phyloP scores from a whole-genome alignment of 2,888 invertebrate genomes.

The Loripinus fragilis region DNA sequence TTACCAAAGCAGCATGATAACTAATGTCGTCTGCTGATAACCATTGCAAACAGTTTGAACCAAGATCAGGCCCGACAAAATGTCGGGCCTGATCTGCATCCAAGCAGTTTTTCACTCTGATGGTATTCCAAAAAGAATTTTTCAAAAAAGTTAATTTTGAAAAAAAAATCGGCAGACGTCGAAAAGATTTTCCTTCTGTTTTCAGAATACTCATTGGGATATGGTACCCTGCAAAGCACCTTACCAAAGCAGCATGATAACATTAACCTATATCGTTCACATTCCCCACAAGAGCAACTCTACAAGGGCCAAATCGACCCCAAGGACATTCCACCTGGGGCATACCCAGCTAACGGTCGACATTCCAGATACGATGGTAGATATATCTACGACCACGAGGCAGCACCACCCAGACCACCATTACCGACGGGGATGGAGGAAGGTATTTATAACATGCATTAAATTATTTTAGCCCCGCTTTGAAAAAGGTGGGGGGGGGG shows the following conservation, averaged over 20 bases:
- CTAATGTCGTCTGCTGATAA: no score
- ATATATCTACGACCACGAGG: constrained; percentile 76
- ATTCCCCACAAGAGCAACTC: constrained; percentile 59
- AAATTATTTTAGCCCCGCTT: no score
- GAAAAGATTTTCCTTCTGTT: background rate
- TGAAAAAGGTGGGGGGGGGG: no score
- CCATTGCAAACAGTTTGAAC: no score
- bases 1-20: no score
- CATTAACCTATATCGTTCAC: constrained; percentile 72
- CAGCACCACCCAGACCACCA: constrained; percentile 75
- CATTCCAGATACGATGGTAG: constrained; percentile 71
- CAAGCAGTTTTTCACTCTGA: no score
- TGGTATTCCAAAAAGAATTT: no score
- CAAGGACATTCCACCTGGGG: constrained; percentile 63
- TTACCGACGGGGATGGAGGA: constrained; percentile 69
- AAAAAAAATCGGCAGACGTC: no score
- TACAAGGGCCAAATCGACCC: constrained; percentile 65
- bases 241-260: constrained; percentile 69
- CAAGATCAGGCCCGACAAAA: no score
- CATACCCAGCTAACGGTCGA: constrained; percentile 62
- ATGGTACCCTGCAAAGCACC: constrained; percentile 68
- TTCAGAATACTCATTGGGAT: constrained; percentile 67
- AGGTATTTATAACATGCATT: constrained; percentile 36
- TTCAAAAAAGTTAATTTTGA: no score
- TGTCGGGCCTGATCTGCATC: no score